Conservation (phyloP, 2,888 invertebrate species). For the Ophonus ardosiacus region DNA sequence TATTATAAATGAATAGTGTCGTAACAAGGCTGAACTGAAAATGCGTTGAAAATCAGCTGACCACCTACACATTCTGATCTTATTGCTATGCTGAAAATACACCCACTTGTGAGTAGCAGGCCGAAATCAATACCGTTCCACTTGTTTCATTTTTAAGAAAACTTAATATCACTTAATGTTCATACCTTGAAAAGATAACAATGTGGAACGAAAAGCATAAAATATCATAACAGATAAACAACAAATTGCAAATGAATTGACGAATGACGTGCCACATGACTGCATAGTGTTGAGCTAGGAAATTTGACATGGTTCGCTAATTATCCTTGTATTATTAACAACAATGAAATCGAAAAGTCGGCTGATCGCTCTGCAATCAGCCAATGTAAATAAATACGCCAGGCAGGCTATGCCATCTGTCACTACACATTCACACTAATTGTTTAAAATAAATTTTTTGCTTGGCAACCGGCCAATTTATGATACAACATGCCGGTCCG, state of each 20-base stretch:
- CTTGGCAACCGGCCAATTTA: conserved; percentile 45
- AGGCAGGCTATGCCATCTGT: conserved; percentile 1
- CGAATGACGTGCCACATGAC: not conserved
- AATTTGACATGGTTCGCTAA: not conserved
- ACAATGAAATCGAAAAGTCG: not conserved
- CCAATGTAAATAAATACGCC: no score
- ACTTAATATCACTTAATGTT: not conserved
- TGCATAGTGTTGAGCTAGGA: not conserved
- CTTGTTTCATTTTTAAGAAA: not conserved
- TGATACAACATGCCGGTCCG: conserved; percentile 30
- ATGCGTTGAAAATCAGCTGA: not conserved
- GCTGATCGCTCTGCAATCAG: not conserved
- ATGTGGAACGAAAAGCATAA: not conserved
- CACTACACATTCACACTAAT: not conserved
- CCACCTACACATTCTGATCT: not conserved
- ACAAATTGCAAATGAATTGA: not conserved
- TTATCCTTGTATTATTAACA: not conserved
- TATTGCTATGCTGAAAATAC: conserved; percentile 26
- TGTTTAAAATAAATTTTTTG: conserved; percentile 14
- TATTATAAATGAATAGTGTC: no score
- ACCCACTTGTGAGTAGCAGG: not conserved
- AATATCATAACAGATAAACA: not conserved
- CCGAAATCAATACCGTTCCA: not conserved
- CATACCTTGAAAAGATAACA: not conserved
- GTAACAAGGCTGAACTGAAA: not conserved